These are phyloP conservation scores for Chiroxiphia lanceolata DNA, from an alignment of 2,797 vertebrate species.

Conservation along the genomic window DNA sequence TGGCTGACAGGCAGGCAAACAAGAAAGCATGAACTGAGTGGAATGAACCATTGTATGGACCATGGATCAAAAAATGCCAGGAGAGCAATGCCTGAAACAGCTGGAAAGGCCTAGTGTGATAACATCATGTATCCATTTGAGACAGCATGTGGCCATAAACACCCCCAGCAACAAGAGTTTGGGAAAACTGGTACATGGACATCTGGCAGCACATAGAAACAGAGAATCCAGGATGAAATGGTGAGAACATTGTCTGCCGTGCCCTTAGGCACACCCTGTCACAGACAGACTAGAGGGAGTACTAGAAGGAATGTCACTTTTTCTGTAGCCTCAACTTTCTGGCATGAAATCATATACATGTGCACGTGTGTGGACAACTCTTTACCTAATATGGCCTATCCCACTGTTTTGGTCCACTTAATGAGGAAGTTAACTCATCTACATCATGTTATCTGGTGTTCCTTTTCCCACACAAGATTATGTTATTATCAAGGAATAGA, in stretches of 20 bases:
- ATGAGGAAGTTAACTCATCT: background rate
- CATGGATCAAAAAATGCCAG: background rate
- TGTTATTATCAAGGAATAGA: background rate
- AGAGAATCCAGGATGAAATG: background rate
- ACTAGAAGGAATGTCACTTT: background rate
- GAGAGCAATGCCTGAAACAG: background rate
- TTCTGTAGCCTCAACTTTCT: background rate
- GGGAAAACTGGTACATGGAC: background rate
- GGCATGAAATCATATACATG: background rate
- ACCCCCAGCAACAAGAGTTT: background rate
- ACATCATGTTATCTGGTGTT: background rate
- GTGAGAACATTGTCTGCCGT: background rate
- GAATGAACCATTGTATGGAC: background rate
- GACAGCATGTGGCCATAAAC: background rate
- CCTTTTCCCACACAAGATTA: background rate
- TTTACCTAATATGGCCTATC: background rate
- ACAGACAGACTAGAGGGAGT: background rate
- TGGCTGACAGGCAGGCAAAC: background rate
- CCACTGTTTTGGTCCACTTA: background rate
- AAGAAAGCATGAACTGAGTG: background rate
- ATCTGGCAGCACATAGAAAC: background rate
- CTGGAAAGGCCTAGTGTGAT: background rate
- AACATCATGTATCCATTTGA: fast-evolving
- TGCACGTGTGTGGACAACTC: fast-evolving
- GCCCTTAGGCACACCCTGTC: background rate